These are phyloP conservation scores for Drosophila sulfurigaster DNA, from an alignment of 1,140 invertebrate species.

Conservation along the genomic window DNA sequence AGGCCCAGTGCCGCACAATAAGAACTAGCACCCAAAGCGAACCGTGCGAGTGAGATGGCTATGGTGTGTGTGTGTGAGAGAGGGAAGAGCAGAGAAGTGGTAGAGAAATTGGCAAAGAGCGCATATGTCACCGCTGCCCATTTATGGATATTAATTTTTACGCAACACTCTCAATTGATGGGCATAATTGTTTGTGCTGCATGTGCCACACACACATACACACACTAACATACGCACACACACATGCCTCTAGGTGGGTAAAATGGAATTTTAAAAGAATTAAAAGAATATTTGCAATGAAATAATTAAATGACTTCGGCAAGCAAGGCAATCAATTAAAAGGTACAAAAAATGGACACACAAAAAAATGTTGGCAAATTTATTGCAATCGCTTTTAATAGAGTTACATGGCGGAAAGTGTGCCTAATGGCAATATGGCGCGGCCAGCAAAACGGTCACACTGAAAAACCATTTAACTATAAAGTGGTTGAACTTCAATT, in stretches of 20 bases:
- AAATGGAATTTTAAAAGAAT: slow-evolving; percentile 32
- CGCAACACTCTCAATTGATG: slow-evolving; percentile 74
- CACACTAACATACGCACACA: too few relatives aligned
- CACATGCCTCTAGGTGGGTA: neutral
- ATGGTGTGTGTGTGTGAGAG: neutral
- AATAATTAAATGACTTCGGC: slow-evolving; percentile 21
- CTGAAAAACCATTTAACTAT: neutral
- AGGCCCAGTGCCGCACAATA: neutral
- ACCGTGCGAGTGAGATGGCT: neutral
- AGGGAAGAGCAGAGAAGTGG: neutral
- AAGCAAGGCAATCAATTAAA: slow-evolving; percentile 14
- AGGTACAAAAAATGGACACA: neutral
- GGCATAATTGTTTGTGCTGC: slow-evolving; percentile 65
- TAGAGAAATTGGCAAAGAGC: slow-evolving; percentile 22
- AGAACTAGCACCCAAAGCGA: slow-evolving; percentile 1
- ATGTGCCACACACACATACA: neutral
- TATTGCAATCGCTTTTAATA: slow-evolving; percentile 3
- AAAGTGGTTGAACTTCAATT: neutral
- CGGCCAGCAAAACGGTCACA: neutral
- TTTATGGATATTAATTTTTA: slow-evolving; percentile 77
- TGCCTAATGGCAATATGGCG: slow-evolving; percentile 1
- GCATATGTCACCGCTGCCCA: slow-evolving; percentile 64
- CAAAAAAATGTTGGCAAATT: neutral
- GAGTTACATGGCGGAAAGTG: slow-evolving; percentile 11
- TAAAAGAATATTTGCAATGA: slow-evolving; percentile 19